phyloP scores from a whole-genome alignment of 2,797 vertebrate species.

The Neomorphus geoffroyi region DNA sequence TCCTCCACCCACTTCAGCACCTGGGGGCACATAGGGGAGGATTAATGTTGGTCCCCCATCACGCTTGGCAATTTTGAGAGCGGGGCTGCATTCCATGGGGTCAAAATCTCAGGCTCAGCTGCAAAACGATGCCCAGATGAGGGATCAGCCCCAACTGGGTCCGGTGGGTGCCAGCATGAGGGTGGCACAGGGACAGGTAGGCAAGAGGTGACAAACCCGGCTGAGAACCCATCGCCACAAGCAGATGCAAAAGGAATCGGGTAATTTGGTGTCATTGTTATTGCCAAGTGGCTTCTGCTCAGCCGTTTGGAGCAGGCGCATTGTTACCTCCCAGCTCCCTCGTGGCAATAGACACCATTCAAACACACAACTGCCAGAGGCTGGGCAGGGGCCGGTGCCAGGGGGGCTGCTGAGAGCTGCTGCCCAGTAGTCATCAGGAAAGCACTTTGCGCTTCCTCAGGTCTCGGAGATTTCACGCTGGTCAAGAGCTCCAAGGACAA shows the following conservation, averaged over 20 bases:
- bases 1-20: constrained; percentile 97
- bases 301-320: neutral
- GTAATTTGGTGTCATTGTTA: neutral
- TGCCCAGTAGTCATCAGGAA: neutral
- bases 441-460: neutral
- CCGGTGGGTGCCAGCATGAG: fast-evolving
- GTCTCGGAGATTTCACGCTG: neutral
- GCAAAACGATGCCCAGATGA: fast-evolving
- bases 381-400: neutral
- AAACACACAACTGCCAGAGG: neutral
- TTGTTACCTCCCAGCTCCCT: neutral
- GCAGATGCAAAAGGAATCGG: neutral
- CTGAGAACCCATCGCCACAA: neutral
- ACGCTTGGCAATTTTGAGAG: fast-evolving
- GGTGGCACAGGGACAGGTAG: neutral
- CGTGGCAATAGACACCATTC: neutral
- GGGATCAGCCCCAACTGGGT: fast-evolving
- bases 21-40: constrained; percentile 83
- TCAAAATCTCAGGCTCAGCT: neutral
- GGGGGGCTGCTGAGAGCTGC: neutral
- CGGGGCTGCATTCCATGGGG: too few species aligned
- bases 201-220: neutral
- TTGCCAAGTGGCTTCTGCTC: neutral
- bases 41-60: neutral
- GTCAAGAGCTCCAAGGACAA: neutral